These are phyloP conservation scores for Neogobius melanostomus DNA, from an alignment of 2,113 vertebrate species.

Conservation along the genomic window DNA sequence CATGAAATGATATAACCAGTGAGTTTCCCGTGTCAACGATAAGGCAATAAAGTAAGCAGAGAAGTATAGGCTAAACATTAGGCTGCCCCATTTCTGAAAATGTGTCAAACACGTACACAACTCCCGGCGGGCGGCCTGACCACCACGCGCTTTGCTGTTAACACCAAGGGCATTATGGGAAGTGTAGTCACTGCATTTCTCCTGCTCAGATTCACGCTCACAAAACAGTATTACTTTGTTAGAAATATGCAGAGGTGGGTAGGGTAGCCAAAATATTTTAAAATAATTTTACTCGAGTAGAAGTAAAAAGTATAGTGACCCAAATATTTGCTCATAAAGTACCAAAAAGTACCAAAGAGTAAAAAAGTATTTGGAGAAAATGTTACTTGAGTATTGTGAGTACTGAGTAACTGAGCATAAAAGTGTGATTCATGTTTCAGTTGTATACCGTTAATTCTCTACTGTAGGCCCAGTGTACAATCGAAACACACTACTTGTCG, in stretches of 20 bases:
- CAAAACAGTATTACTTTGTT: background rate
- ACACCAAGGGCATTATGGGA: slow-evolving; percentile 45
- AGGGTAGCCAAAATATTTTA: background rate
- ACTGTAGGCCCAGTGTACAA: no score
- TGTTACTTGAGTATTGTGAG: no score
- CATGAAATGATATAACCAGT: no score
- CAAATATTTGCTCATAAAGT: no score
- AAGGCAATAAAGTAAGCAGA: background rate
- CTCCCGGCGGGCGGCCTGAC: slow-evolving; percentile 48
- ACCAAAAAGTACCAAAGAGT: no score
- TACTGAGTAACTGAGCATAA: no score
- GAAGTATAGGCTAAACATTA: background rate
- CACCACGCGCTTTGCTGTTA: background rate
- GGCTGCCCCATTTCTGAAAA: slow-evolving; percentile 72
- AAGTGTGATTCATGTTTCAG: no score
- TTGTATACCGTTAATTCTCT: no score
- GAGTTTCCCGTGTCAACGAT: accelerated
- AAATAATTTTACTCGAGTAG: no score
- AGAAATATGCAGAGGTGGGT: background rate
- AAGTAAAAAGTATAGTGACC: no score
- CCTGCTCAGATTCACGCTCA: background rate
- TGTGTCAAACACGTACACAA: slow-evolving; percentile 61
- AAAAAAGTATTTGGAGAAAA: no score
- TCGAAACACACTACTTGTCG: no score
- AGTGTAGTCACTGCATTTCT: slow-evolving; percentile 14